phyloP scores from a whole-genome alignment of 2,113 vertebrate genomes.

The Prietella phreatophila region DNA sequence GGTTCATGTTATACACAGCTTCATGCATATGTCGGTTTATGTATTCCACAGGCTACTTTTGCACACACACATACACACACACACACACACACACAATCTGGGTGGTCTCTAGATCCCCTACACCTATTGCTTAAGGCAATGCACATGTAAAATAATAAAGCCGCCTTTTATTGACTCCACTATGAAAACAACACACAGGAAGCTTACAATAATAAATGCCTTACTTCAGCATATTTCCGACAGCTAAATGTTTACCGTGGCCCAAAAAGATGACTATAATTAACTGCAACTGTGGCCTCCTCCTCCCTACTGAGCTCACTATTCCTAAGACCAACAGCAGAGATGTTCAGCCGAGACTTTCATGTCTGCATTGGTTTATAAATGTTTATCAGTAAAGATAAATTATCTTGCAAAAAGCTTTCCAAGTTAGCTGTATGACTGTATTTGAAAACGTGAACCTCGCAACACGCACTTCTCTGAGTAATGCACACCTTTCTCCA shows the following conservation, averaged over 20 bases:
- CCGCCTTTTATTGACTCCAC: constrained; percentile 41
- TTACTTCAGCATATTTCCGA: constrained; percentile 32
- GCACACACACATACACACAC: constrained; percentile 20
- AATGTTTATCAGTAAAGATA: constrained; percentile 42
- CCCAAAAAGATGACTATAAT: constrained; percentile 39
- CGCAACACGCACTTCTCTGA: not conserved
- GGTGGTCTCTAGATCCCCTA: constrained; percentile 35
- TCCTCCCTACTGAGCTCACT: constrained; percentile 5
- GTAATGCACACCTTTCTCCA: constrained; percentile 17
- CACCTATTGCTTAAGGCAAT: constrained; percentile 32
- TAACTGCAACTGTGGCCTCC: constrained; percentile 17
- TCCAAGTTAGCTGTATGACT: too few relatives aligned
- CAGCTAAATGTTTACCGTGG: constrained; percentile 44
- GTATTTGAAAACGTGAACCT: not conserved
- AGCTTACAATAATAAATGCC: constrained; percentile 45
- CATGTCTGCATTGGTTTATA: constrained; percentile 33
- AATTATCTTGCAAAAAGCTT: not conserved
- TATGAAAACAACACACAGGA: constrained; percentile 44
- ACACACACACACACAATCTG: not conserved
- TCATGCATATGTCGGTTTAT: not conserved
- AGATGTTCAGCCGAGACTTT: constrained; percentile 11
- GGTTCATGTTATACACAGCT: not conserved
- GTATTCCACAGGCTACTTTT: not conserved
- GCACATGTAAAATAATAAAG: constrained; percentile 40
- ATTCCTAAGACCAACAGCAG: constrained; percentile 26